Base-by-base conservation (phyloP, 2,888 invertebrate genomes). In the Toxonevra muliebris region DNA sequence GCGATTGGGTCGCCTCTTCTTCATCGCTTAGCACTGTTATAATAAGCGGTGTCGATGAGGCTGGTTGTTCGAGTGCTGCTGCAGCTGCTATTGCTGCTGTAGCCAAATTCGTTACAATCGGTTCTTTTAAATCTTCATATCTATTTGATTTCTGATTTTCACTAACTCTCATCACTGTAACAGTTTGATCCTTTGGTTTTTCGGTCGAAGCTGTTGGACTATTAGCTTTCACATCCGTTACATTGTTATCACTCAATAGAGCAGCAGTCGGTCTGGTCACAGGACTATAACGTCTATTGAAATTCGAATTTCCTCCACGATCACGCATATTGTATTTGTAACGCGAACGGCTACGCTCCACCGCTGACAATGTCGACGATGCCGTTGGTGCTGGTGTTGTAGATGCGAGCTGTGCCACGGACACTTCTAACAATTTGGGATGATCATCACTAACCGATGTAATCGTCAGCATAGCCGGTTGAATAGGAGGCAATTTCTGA, bases 341-440 rank as follows among this genome's bases (percentile, higher is more conserved):
- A 40, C 77, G 76, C 30, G 80, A 76, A 42, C 82, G 77, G 68
- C 80, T 81, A 2, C 77, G 74, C 66, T 80, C 80, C 57, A 80
- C 79, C 1, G 76, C 76, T 0, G 77, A 79, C 43, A 81, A 48
- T 0, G 76, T 76, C n/a, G 72, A 70, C 0, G 65, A 42, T 3
- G 55, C 19, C 9, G 54, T 12, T 5, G 55, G 57, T 10, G 53
- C 43, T 2, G 71, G 74, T 1, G 75, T 76, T 12, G 73, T 76
- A 3, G 74, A 68, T 2, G 69, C 64, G 20, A 73, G 65, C 15
- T 78, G 77, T 0, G 88, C 87, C n/a, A 88, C 89, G 0, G 89
- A 88, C 0, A 90, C 88, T 73, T 90, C 89, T 85, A 89, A 87
- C 52, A 89, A 87, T 77, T 89, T 80, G 55, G 84, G 84, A 72